Evolutionary conservation across 2,888 invertebrate genomes (phyloP), one percentile per base, ranked within the genome.

Genomic region (Drosophila pegasa): DNA sequence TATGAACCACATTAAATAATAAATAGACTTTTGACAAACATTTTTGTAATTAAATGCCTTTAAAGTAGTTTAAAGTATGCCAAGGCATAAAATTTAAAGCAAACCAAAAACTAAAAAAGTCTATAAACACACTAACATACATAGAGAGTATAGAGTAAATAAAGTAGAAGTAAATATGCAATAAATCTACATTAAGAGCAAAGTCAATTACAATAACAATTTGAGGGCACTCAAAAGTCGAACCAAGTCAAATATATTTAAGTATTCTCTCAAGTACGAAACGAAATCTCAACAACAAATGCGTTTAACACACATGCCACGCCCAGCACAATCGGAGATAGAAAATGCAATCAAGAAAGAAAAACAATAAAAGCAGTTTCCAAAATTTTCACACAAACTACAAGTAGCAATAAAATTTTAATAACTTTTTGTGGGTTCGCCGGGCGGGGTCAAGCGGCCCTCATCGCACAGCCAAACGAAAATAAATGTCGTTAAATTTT

Each of bases 351-450:
- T 47, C 55, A 43, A 57, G 43, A 55, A 60, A 59, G 31, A 68
- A 66, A 56, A 71, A 57, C 63, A 61, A 57, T 61, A 79, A 71
- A 77, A 75, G 58, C 20, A 22, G 27, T 63, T 75, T 69, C 52
- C 52, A 47, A 80, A 69, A 61, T 55, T 52, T 78, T 78, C 59
- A 78, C 74, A 66, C 52, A 55, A 58, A 29, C 57, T 58, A 58
- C 58, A 65, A 72, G 65, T 60, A 51, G 78, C 62, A 48, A 71
- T 87, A 75, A 87, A 82, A 80, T 65, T 80, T 72, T 87, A 87
- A 82, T 81, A 84, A 84, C 78, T 63, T 75, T 72, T 72, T 68
- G n/a, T 43, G 43, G 67, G 81, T 78, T 87, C 81, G 71, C 35
- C 60, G 77, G 60, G 63, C 63, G 59, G 43, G 45, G 45, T 45